Evolutionary conservation across 2,113 vertebrate species (phyloP), one percentile per base, ranked within the genome.

Genomic region (Cyanoderma ruficeps): DNA sequence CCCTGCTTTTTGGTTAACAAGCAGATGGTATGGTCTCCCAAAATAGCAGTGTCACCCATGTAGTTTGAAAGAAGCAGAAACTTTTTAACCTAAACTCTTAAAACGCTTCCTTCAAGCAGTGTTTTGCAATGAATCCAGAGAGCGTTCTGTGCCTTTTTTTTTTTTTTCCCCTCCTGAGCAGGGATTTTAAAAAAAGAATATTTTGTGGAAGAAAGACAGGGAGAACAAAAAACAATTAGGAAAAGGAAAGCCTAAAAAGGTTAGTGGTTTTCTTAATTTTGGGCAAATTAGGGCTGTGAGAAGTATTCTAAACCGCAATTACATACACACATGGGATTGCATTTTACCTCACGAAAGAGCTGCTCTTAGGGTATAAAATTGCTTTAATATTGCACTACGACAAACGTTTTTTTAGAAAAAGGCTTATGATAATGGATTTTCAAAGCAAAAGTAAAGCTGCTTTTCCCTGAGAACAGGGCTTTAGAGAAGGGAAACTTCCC

Each of bases 401-500:
- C 89, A 96, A 98, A 97, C 44, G 70, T 95, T 59, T 59, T 83
- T 70, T 78, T 59, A 74, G 87, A 83, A 96, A 87, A 85, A 41
- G 52, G 81, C 86, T 98, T 97, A 94, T 87, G 89, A 91, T 98
- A 98, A 98, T 97, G 97, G 97, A 92, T 94, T 98, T 97, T 96
- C 95, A 91, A 97, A 97, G 93, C 84, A 95, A 85, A 68, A 95
- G 89, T 82, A 95, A 97, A 96, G 95, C 90, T 95, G 90, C 94
- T 96, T 97, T 96, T 97, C 89, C 63, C 52, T 24, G 42, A 97
- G 93, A 97, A 94, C 13, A 95, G 77, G 60, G 91, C 70, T 97
- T 96, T 79, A 90, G 56, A 92, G 72, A 92, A 90, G 89, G 65
- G 94, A 95, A 97, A 95, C 90, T 97, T 97, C 91, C 92, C 92